Evolutionary conservation across 2,797 vertebrate species (phyloP), one percentile per base, ranked within the genome.

Genomic region (Rhadinocentrus ornatus): DNA sequence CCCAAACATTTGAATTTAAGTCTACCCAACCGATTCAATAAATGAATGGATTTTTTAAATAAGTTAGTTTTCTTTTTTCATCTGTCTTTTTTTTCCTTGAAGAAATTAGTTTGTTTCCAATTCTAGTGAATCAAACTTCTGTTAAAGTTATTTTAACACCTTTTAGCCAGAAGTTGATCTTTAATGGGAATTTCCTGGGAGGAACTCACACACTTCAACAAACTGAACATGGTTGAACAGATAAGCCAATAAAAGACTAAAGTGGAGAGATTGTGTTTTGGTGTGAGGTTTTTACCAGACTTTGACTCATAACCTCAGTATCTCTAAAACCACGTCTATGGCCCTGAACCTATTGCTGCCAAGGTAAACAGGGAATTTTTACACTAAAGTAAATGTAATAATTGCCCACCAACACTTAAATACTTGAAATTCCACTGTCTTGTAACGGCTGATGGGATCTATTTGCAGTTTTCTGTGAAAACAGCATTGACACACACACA

Each of bases 381-480:
- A 32, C 32, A 9, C 13, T 44, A 6, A 44, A 34, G 71, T n/a
- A 27, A 62, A 62, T 66, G 3, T 29, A 35, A 20, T 50, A 37
- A 31, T 62, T 53, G 72, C 32, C 27, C 7, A 4, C 24, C n/a
- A 46, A 46, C 15, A 20, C 15, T 53, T 26, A 7, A 44, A 54
- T 27, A 13, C 34, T 35, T 71, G 48, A 37, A 24, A 71, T 64
- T 68, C 61, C 64, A 24, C 1, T 4, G n/a, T 66, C 57, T 70
- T 62, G 52, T 52, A 66, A 66, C 46, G n/a, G 35, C 54, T 48
- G 22, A 29, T 55, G 32, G 32, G 31, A 60, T 55, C 44, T 39
- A 60, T 67, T 67, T 22, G 37, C 46, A 41, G 35, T 32, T 55
- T 69, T 65, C 27, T 46, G 35, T 56, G 57, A 50, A 65, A 69